Evolutionary conservation across 2,113 vertebrate genomes (phyloP).

Genomic region (Neomonachus schauinslandi): DNA sequence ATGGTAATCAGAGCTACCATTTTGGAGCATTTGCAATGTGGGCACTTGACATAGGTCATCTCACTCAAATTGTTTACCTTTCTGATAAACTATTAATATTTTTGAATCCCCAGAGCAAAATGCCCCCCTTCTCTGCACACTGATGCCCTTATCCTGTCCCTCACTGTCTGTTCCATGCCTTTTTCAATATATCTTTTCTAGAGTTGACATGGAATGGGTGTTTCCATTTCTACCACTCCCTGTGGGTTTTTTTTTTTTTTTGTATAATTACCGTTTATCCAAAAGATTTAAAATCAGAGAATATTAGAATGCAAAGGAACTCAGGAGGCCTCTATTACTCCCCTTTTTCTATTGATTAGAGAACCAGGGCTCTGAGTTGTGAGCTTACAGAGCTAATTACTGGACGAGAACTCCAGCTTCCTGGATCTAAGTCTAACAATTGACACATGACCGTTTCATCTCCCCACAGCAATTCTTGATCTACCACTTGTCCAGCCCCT

Average conservation of each 20-base stretch:
- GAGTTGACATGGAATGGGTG: not conserved
- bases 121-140: not conserved
- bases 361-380: not conserved
- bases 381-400: not conserved
- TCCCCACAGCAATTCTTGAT: not conserved
- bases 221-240: not conserved
- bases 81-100: not conserved
- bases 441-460: not conserved
- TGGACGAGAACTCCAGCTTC: not conserved
- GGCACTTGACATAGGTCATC: no score
- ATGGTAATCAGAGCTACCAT: not conserved
- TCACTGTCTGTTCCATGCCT: rapidly evolving
- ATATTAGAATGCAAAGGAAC: not conserved
- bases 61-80: not conserved
- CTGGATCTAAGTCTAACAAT: no score
- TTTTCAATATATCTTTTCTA: not conserved
- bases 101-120: not conserved
- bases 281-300: not conserved
- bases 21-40: no score
- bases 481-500: no score
- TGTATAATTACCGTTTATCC: not conserved
- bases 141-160: rapidly evolving
- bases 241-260: not conserved
- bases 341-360: not conserved
- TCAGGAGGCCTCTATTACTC: no score